Base-by-base conservation (phyloP, 2,888 invertebrate genomes). In the Pterostichus niger region DNA sequence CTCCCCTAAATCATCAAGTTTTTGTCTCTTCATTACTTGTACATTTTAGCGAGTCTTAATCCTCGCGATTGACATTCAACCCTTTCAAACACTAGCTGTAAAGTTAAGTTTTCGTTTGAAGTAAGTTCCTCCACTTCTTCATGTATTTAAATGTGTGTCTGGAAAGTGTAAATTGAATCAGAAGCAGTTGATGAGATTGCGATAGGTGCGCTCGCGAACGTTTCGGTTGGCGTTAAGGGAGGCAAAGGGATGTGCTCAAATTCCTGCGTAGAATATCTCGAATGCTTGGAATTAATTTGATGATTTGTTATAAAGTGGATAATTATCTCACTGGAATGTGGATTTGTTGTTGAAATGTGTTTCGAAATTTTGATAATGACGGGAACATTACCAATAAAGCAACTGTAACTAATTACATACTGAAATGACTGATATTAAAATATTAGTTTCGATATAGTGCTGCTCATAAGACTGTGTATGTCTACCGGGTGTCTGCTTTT, bases 231-330 rank as follows among this genome's bases (percentile, higher is more conserved):
- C 24, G 24, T 24, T n/a, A 10, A 13, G 13, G 13, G 2, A 24
- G 31, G 64, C 64, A 64, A 64, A 64, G 64, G 15, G 33, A 64
- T 59, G 24, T 64, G 40, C 13, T 13, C n/a, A 33, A 64, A 64
- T 64, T 64, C 64, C 64, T 64, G 64, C 13, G 64, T 64, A n/a
- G 15, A 64, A 40, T 64, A 6, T 40, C 64, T 64, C 31, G 64
- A 64, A 64, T 64, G 40, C 15, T 33, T 13, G 52, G 64, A 13
- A 33, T 64, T 64, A 64, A 52, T 64, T 40, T 64, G 64, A 33
- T 64, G 64, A 64, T 59, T 59, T 64, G 64, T 64, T 64, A 64
- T 64, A 33, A 64, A 64, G 35, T 40, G 11, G 35, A 13, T 64
- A 64, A 64, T 64, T 64, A 64, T 31, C 61, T 13, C 33, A 24